Base-by-base conservation (phyloP, 2,888 invertebrate genomes). In the Troides helena region DNA sequence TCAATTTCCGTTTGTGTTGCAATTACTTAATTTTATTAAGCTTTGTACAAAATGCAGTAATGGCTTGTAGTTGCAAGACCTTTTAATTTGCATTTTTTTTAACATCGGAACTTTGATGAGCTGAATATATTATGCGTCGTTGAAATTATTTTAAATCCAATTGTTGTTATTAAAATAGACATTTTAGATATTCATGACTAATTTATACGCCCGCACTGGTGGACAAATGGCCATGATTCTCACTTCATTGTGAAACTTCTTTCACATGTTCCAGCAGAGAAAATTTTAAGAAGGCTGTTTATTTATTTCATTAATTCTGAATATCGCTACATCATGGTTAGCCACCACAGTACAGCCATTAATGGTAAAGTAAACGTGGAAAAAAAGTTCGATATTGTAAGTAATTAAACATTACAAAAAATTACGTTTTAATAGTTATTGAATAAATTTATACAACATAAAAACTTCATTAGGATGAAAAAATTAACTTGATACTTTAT, bases 21-120 rank as follows among this genome's bases (percentile, higher is more conserved):
- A 57, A 57, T 21, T 57, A 57, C 57, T 2, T 57, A 50, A 17
- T 65, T 30, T 39, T 60, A 68, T 58, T 60, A 46, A 65, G 62
- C 68, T 63, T 68, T 66, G 71, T 72, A 72, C 65, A 75, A 72
- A 63, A 67, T 70, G 68, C 73, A 72, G 50, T 50, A 21, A 73
- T 75, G 74, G 76, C 77, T 72, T 74, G 75, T 76, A 70, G 64
- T 73, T 73, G 18, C 30, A 21, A n/a, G 18, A n/a, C 43, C 25
- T 66, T 70, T 72, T 65, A 30, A 68, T 72, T 70, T 67, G 65
- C 66, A 46, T 21, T 17, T 61, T 64, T 62, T 53, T 46, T 65
- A 17, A 14, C 60, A 43, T 53, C 30, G 57, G 50, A 43, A 69
- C 68, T 72, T 68, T 53, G 56, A 61, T 62, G 65, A 70, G 64